Conservation (phyloP, 2,888 invertebrate genomes). For the Xanthorhoe designata region DNA sequence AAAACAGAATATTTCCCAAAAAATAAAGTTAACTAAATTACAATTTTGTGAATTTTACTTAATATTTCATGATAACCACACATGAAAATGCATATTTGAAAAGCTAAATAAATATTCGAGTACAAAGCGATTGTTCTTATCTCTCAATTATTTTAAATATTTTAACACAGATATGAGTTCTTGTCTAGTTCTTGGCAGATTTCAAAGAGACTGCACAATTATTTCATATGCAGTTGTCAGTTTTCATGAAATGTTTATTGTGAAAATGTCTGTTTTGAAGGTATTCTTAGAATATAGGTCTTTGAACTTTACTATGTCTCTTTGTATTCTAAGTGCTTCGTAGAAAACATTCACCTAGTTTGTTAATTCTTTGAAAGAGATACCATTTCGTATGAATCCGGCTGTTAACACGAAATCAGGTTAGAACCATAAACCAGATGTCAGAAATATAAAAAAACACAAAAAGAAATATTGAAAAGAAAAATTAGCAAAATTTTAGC, state of each 20-base stretch:
- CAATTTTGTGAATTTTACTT: too few relatives aligned
- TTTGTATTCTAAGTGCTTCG: not conserved
- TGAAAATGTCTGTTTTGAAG: not conserved
- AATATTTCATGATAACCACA: too few relatives aligned
- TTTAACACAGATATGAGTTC: not conserved
- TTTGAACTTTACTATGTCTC: constrained; percentile 32
- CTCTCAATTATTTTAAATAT: not conserved
- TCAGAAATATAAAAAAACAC: not conserved
- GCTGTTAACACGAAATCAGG: not conserved
- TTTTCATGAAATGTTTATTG: constrained; percentile 18
- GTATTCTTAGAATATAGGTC: constrained; percentile 24
- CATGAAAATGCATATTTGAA: too few relatives aligned
- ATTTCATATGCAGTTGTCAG: constrained; percentile 14
- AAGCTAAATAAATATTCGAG: too few relatives aligned
- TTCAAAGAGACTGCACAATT: constrained; percentile 20
- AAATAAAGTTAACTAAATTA: too few relatives aligned
- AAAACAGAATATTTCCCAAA: too few relatives aligned
- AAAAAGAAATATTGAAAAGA: not conserved
- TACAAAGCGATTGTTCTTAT: not conserved
- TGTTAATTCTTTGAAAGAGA: not conserved
- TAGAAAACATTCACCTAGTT: not conserved
- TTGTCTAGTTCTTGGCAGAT: constrained; percentile 1
- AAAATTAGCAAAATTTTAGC: too few relatives aligned
- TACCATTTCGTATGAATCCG: not conserved
- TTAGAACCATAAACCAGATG: not conserved